phyloP scores from a whole-genome alignment of 2,797 vertebrate species.

The Borostomias antarcticus region DNA sequence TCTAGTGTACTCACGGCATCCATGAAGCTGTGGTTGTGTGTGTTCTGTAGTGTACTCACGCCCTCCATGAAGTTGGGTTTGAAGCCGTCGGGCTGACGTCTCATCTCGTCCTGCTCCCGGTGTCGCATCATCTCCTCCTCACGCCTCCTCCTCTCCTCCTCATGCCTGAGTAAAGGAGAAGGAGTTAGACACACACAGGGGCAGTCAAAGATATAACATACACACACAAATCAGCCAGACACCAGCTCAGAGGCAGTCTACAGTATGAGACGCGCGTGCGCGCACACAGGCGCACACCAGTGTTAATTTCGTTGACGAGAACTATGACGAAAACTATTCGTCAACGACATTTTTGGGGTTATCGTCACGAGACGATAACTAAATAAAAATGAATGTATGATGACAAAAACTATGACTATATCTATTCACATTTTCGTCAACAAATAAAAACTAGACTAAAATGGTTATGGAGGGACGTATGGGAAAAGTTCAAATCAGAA shows the following conservation, averaged over 20 bases:
- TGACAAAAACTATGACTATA: too few relatives aligned
- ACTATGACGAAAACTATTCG: too few relatives aligned
- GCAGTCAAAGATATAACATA: too few relatives aligned
- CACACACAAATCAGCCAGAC: conserved; percentile 73
- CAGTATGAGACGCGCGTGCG: background rate
- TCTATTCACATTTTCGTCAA: too few relatives aligned
- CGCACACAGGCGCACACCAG: background rate
- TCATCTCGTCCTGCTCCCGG: conserved; percentile 89
- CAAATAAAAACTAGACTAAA: too few relatives aligned
- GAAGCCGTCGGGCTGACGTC: conserved; percentile 88
- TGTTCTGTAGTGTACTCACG: conserved; percentile 79
- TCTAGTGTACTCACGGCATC: background rate
- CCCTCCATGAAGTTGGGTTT: conserved; percentile 91
- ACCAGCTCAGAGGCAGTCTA: background rate
- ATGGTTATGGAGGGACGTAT: too few relatives aligned
- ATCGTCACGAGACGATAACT: too few relatives aligned
- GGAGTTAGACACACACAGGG: background rate
- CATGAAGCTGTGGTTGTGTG: conserved; percentile 6
- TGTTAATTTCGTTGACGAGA: too few relatives aligned
- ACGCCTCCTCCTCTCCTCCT: conserved; percentile 91
- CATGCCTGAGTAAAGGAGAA: conserved; percentile 76
- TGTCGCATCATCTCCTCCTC: conserved; percentile 94
- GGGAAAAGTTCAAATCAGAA: too few relatives aligned
- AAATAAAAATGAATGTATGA: too few relatives aligned
- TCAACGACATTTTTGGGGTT: too few relatives aligned